Evolutionary conservation across 2,113 vertebrate genomes (phyloP).

Genomic region (Microcebus tavaratra): DNA sequence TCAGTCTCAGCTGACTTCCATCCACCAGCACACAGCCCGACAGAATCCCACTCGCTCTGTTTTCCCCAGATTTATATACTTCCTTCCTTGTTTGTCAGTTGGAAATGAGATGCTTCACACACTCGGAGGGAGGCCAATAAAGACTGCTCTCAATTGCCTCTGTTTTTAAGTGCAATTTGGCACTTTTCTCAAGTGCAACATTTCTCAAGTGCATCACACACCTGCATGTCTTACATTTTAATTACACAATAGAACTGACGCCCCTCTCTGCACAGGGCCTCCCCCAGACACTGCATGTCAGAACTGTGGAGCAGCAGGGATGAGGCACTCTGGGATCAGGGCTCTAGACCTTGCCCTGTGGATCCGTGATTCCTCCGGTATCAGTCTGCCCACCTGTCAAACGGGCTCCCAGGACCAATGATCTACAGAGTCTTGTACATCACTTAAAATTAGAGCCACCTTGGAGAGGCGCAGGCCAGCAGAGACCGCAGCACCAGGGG

Average conservation of each 20-base stretch:
- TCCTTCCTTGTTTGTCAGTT: background rate
- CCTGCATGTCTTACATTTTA: background rate
- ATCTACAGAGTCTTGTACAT: background rate
- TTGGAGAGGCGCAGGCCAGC: background rate
- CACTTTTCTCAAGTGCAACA: too few relatives aligned
- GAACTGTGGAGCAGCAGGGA: background rate
- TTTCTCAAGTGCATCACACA: background rate
- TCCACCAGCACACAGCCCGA: too few relatives aligned
- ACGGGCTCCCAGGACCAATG: background rate
- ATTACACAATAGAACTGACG: background rate
- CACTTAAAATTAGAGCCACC: background rate
- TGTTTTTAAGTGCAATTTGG: too few relatives aligned
- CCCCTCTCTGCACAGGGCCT: background rate
- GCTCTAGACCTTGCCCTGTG: background rate
- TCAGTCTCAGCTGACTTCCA: background rate
- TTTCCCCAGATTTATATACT: background rate
- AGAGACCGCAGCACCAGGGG: background rate
- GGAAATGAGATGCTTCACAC: background rate
- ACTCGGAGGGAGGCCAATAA: too few relatives aligned
- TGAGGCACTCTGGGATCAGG: background rate
- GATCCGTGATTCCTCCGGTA: background rate
- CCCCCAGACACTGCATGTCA: background rate
- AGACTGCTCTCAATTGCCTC: too few relatives aligned
- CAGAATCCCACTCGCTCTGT: background rate
- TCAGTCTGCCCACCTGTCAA: background rate